Evolutionary conservation across 2,113 vertebrate genomes (phyloP).

Genomic region (Heptranchias perlo): DNA sequence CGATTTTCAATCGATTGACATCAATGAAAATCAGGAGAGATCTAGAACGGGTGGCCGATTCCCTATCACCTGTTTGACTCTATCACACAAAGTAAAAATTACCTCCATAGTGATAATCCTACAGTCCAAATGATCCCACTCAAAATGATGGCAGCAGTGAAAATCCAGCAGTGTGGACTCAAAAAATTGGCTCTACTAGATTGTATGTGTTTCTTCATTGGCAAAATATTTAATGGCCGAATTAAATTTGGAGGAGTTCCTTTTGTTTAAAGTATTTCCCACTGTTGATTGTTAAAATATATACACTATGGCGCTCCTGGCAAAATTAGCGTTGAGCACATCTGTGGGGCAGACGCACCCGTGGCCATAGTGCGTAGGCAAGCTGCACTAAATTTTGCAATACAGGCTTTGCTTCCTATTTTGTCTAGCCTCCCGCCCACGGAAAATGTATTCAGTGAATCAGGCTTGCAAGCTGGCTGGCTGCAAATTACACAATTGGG

Average conservation of each 20-base stretch:
- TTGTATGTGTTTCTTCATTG: neutral
- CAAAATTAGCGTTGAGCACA: neutral
- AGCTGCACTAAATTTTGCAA: neutral
- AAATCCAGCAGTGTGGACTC: neutral
- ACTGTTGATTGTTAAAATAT: neutral
- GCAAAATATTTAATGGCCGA: neutral
- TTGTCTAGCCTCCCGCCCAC: neutral
- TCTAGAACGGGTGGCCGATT: neutral
- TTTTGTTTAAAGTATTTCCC: neutral
- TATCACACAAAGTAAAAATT: no score
- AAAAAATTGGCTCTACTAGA: neutral
- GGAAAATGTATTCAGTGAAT: conserved; percentile 1
- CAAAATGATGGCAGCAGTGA: neutral
- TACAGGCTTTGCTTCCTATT: neutral
- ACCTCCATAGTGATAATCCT: neutral
- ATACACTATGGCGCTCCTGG: neutral
- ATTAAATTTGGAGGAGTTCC: neutral
- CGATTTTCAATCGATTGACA: neutral
- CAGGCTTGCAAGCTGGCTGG: neutral
- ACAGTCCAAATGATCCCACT: no score
- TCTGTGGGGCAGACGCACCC: neutral
- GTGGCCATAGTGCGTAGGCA: neutral
- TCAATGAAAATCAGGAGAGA: neutral
- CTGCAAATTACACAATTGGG: neutral
- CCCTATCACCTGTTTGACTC: neutral